Evolutionary conservation across 2,797 vertebrate genomes (phyloP), one percentile per base, ranked within the genome.

Genomic region (Poecilia velifera): DNA sequence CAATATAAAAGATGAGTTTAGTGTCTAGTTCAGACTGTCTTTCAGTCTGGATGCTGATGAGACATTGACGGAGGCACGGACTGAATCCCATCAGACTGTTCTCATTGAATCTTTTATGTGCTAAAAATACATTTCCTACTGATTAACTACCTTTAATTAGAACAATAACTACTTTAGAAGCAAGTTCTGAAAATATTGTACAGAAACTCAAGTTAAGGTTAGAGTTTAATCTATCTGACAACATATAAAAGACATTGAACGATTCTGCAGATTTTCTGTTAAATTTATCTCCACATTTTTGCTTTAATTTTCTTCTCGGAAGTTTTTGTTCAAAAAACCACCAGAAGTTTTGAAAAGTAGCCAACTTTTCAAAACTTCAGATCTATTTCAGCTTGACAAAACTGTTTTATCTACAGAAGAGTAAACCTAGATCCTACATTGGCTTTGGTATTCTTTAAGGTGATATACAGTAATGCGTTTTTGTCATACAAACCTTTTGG

Each of bases 31-130:
- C 66, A 59, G 80, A 83, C 77, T 72, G 36, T 8, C 80, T 51
- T 72, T 82, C 78, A 22, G 74, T 78, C 87, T 91, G 87, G 88
- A 87, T 0, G 22, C 39, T 6, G 84, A 91, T 91, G 66, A 91
- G 89, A 91, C 83, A 22, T 62, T 83, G 12, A 82, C 57, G 4
- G 9, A 80, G 76, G 78, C 8, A 31, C 46, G 78, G 72, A 86
- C 73, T 71, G 85, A 85, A 89, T 87, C 79, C 87, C 46, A 5
- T 87, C 78, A 85, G 51, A 64, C 31, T 64, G 31, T 80, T 74
- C 82, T 77, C 72, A 86, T 88, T 80, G 73, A 16, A 28, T 72
- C 13, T 72, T 72, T 28, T 14, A 46, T 46, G 6, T 43, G 25
- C 45, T 46, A 28, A 45, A 70, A 43, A 28, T 46, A 46, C 6